Percentiles rank a stretch among this genome's conserved stretches.
phyloP scores from a whole-genome alignment of 1,140 invertebrate genomes.

The Scylla paramamosain region DNA sequence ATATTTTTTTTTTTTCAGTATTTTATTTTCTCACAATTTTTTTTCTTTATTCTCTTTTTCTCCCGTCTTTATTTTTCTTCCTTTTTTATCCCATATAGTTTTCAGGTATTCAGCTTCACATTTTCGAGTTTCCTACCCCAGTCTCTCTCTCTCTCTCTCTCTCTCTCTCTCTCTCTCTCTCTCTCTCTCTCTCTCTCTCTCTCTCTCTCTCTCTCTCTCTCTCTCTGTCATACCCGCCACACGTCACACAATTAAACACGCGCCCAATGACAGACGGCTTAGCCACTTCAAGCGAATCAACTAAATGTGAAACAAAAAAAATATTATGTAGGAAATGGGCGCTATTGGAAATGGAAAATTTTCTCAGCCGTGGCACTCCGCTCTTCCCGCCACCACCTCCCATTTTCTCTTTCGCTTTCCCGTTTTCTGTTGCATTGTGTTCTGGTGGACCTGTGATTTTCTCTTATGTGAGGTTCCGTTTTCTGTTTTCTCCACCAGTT shows the following conservation, averaged over 20 bases:
- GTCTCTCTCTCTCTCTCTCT: neutral
- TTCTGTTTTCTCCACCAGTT: too few species aligned
- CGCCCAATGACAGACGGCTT: too few species aligned
- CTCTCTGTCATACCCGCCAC: neutral
- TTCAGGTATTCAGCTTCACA: neutral
- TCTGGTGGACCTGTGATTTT: too few species aligned
- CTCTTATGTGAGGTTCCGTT: too few species aligned
- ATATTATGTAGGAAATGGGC: neutral
- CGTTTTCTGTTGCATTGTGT: neutral
- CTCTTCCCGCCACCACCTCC: too few species aligned
- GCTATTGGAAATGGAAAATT: neutral
- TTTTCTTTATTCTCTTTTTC: neutral
- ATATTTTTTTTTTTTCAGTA: neutral
- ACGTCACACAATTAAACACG: too few species aligned
- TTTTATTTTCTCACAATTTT: neutral
- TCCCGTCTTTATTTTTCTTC: neutral
- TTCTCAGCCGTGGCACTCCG: neutral
- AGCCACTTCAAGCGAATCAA: neutral
- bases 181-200: neutral
- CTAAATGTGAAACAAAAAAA: neutral
- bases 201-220: neutral
- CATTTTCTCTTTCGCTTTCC: neutral
- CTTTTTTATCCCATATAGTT: neutral
- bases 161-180: neutral
- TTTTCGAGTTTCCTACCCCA: too few species aligned